These are phyloP conservation scores for Plectus sambesii DNA, from an alignment of 1,140 invertebrate species.

Conservation along the genomic window DNA sequence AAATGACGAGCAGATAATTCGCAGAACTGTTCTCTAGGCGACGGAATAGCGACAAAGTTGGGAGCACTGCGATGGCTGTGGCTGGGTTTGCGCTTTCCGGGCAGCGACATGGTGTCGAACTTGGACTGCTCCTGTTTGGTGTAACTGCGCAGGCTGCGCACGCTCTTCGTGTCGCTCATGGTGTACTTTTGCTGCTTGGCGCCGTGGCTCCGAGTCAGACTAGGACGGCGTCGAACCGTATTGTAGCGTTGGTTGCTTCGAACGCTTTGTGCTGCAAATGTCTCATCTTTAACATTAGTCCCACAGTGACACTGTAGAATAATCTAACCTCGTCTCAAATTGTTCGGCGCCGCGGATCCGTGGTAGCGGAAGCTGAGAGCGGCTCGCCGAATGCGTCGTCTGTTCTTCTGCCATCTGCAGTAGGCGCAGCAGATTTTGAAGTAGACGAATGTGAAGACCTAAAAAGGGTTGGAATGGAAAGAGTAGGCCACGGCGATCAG, in stretches of 20 bases:
- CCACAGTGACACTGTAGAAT: slow-evolving; percentile 4
- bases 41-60: too few species aligned
- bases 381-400: slow-evolving; percentile 28
- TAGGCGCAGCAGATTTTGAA: slow-evolving; percentile 56
- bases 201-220: slow-evolving; percentile 20
- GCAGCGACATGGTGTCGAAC: slow-evolving; percentile 38
- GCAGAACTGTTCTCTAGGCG: too few species aligned
- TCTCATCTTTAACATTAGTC: slow-evolving; percentile 2
- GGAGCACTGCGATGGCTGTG: slow-evolving; percentile 23
- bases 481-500: background rate
- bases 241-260: slow-evolving; percentile 37
- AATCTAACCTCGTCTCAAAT: slow-evolving; percentile 36
- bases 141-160: slow-evolving; percentile 29
- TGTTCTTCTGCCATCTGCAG: slow-evolving; percentile 40
- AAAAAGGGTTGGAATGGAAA: slow-evolving; percentile 7
- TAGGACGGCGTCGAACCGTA: slow-evolving; percentile 31
- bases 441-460: slow-evolving; percentile 60
- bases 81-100: slow-evolving; percentile 36
- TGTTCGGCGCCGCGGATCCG: slow-evolving; percentile 44
- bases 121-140: slow-evolving; percentile 19
- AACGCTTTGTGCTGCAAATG: slow-evolving; percentile 33
- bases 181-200: background rate
- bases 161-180: slow-evolving; percentile 40
- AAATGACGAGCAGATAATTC: too few species aligned
- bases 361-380: slow-evolving; percentile 41